Conservation (phyloP, 2,888 invertebrate genomes). For the Oscheius onirici region DNA sequence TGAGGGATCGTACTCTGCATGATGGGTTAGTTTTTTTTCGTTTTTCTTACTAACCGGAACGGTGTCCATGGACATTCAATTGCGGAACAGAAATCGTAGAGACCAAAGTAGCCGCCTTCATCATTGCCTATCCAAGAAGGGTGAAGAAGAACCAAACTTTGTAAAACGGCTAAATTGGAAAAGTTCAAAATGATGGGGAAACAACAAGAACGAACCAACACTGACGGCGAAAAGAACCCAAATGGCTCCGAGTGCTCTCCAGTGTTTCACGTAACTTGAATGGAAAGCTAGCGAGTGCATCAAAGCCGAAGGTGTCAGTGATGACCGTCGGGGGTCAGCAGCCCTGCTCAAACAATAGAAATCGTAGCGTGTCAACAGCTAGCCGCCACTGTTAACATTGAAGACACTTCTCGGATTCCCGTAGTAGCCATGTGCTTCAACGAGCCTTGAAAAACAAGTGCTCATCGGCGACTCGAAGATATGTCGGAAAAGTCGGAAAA, state of each 20-base stretch:
- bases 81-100: slow-evolving; percentile 84
- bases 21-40: too few species aligned
- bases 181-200: background rate
- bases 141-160: slow-evolving; percentile 91
- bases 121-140: slow-evolving; percentile 77
- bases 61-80: slow-evolving; percentile 48
- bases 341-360: slow-evolving; percentile 22
- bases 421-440: background rate
- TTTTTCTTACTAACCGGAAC: slow-evolving; percentile 36
- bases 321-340: slow-evolving; percentile 24
- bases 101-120: slow-evolving; percentile 84
- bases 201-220: slow-evolving; percentile 39
- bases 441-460: slow-evolving; percentile 1
- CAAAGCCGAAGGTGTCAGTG: slow-evolving; percentile 8
- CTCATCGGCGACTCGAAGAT: background rate
- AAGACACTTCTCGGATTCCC: slow-evolving; percentile 13
- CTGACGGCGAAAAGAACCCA: slow-evolving; percentile 98
- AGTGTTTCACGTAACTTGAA: slow-evolving; percentile 72
- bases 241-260: slow-evolving; percentile 87
- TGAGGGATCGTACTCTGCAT: slow-evolving; percentile 79
- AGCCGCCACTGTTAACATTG: slow-evolving; percentile 26
- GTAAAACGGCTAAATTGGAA: slow-evolving; percentile 81
- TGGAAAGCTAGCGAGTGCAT: slow-evolving; percentile 59
- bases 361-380: slow-evolving; percentile 25
- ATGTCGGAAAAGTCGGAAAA: background rate